A percentile compares a stretch with the other conserved stretches of the same genome.
Conservation (phyloP, 2,797 vertebrate genomes). For the Spinus pinus region DNA sequence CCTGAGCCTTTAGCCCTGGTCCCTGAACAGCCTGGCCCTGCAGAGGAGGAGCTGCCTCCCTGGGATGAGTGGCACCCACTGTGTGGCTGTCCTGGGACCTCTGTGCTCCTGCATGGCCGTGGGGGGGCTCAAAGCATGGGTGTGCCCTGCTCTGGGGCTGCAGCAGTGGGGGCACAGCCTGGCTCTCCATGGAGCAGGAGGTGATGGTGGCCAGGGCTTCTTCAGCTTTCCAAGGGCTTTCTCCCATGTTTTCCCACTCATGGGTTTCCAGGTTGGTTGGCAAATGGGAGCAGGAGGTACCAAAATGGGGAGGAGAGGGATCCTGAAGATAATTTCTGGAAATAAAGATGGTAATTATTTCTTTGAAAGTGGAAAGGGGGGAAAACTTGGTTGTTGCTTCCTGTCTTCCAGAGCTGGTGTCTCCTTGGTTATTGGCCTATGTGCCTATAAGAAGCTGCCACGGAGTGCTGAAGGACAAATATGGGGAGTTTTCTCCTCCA, state of each 20-base stretch:
- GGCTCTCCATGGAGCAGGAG: neutral
- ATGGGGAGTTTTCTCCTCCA: conserved; percentile 56
- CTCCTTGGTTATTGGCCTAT: conserved; percentile 15
- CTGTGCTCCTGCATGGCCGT: neutral
- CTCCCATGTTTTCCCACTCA: neutral
- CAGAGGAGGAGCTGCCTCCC: neutral
- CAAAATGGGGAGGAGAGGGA: neutral
- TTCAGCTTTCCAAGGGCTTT: neutral
- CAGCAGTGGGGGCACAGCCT: neutral
- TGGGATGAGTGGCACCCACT: neutral
- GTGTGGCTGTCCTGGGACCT: neutral
- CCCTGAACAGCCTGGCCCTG: neutral
- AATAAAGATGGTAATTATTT: neutral
- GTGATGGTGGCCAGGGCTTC: neutral
- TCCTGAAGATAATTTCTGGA: neutral
- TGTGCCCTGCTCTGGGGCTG: neutral
- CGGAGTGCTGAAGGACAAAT: neutral
- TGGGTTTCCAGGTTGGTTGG: accelerated
- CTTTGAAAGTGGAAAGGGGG: neutral
- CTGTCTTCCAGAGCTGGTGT: conserved; percentile 27
- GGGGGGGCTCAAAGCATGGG: neutral
- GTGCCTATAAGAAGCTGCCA: conserved; percentile 53
- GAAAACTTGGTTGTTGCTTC: neutral
- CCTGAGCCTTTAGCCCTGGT: neutral
- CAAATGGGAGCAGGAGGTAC: accelerated